A percentile compares a stretch with the other conserved stretches of the same genome.
These are phyloP conservation scores for Sycobia sp. DNA, from an alignment of 1,140 invertebrate genomes.

Conservation along the genomic window DNA sequence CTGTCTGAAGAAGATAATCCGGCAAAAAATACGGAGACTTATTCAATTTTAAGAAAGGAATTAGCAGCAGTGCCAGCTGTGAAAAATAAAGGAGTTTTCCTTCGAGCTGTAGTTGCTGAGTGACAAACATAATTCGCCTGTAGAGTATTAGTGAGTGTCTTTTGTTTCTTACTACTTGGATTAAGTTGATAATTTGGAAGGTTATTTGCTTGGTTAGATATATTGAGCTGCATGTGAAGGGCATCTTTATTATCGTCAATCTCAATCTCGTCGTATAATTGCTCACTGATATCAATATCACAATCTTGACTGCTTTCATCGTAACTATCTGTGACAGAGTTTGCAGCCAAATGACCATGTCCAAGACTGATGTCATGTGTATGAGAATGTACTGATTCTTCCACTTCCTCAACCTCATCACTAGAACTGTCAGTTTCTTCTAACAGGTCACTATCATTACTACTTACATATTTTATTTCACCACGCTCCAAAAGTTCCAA, in stretches of 20 bases:
- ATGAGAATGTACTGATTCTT: constrained; percentile 57
- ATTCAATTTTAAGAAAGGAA: constrained; percentile 56
- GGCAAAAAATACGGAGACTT: constrained; percentile 3
- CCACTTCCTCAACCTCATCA: constrained; percentile 58
- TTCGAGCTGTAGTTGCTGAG: constrained; percentile 51
- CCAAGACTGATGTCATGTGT: constrained; percentile 39
- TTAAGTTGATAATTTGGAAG: constrained; percentile 50
- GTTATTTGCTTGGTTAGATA: constrained; percentile 37
- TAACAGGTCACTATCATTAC: constrained; percentile 54
- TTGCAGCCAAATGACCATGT: constrained; percentile 56
- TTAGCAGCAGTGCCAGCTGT: constrained; percentile 44
- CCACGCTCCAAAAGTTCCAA: constrained; percentile 81
- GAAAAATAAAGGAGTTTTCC: constrained; percentile 53
- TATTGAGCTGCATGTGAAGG: constrained; percentile 57
- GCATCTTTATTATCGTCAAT: constrained; percentile 62
- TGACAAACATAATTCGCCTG: constrained; percentile 61
- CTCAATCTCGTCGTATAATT: constrained; percentile 64
- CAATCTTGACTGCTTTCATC: constrained; percentile 68
- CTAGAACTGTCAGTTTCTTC: constrained; percentile 30
- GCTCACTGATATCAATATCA: constrained; percentile 57
- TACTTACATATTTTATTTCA: constrained; percentile 78
- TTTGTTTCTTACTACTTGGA: constrained; percentile 52
- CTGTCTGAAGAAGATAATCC: too few relatives aligned
- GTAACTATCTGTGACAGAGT: constrained; percentile 62
- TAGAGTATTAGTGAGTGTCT: constrained; percentile 50